Percentiles rank a stretch among this genome's conserved stretches.
phyloP scores from a whole-genome alignment of 2,888 invertebrate species.

The Hydrotaea cyrtoneurina region DNA sequence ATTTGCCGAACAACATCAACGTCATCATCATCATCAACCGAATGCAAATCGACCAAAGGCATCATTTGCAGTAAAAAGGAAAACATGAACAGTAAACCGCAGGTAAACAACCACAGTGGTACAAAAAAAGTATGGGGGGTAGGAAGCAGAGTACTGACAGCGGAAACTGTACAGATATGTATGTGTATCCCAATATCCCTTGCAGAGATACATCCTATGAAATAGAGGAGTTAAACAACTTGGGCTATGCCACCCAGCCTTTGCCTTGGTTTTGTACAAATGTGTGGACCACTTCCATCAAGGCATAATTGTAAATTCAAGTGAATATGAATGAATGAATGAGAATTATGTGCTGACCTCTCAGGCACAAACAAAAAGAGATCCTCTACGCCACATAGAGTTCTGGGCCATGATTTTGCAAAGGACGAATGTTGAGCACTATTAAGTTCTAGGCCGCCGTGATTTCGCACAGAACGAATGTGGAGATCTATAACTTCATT shows the following conservation, averaged over 20 bases:
- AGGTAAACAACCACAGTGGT: slow-evolving; percentile 33
- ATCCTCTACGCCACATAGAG: slow-evolving; percentile 23
- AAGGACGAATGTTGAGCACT: background rate
- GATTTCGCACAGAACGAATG: slow-evolving; percentile 12
- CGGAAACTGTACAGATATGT: no score
- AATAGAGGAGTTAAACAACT: no score
- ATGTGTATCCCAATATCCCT: no score
- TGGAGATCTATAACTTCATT: no score
- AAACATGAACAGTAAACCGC: slow-evolving; percentile 17
- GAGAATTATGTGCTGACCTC: slow-evolving; percentile 76
- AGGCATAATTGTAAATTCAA: slow-evolving; percentile 78
- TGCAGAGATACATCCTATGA: no score
- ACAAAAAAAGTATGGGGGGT: background rate
- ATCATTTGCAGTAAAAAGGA: background rate
- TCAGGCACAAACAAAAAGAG: slow-evolving; percentile 47
- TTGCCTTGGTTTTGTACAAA: no score
- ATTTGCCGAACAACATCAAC: slow-evolving; percentile 47
- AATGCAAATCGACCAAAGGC: slow-evolving; percentile 19
- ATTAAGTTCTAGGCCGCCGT: slow-evolving; percentile 26
- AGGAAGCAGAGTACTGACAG: no score
- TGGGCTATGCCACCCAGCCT: no score
- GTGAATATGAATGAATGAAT: slow-evolving; percentile 74
- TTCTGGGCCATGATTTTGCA: slow-evolving; percentile 35
- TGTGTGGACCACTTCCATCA: background rate
- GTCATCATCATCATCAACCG: slow-evolving; percentile 13